phyloP scores from a whole-genome alignment of 2,113 vertebrate genomes.

The Henicopernis longicauda region DNA sequence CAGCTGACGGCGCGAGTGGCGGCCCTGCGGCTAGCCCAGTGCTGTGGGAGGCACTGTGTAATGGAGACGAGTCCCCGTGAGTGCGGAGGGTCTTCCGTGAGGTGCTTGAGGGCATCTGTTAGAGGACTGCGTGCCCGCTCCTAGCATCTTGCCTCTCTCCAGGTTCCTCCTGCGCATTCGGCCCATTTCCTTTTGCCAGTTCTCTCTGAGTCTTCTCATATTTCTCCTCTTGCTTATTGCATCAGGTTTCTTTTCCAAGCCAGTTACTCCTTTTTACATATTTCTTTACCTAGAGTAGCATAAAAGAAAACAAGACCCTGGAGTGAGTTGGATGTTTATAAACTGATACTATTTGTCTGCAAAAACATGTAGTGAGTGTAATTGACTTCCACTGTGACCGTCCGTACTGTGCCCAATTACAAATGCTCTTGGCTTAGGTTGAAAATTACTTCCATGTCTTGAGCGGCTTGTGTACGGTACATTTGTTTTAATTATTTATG shows the following conservation, averaged over 20 bases:
- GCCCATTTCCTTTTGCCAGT: neutral
- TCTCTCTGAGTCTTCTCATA: neutral
- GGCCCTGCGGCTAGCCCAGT: neutral
- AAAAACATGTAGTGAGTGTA: neutral
- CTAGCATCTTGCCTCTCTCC: neutral
- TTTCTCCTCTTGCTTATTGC: neutral
- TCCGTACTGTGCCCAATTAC: neutral
- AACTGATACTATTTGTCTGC: neutral
- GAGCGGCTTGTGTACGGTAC: neutral
- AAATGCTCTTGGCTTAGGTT: neutral
- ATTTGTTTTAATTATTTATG: neutral
- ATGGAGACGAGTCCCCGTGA: too few species aligned
- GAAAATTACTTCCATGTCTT: neutral
- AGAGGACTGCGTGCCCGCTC: neutral
- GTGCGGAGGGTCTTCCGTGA: neutral
- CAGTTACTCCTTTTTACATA: neutral
- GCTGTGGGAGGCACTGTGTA: neutral
- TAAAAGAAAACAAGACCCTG: neutral
- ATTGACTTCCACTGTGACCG: neutral
- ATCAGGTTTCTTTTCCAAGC: neutral
- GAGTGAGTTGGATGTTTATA: neutral
- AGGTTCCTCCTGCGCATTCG: neutral
- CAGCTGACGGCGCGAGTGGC: neutral
- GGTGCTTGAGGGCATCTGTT: neutral
- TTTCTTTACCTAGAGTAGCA: neutral